Evolutionary conservation across 1,140 invertebrate genomes (phyloP).

Genomic region (Rhyzopertha dominica): DNA sequence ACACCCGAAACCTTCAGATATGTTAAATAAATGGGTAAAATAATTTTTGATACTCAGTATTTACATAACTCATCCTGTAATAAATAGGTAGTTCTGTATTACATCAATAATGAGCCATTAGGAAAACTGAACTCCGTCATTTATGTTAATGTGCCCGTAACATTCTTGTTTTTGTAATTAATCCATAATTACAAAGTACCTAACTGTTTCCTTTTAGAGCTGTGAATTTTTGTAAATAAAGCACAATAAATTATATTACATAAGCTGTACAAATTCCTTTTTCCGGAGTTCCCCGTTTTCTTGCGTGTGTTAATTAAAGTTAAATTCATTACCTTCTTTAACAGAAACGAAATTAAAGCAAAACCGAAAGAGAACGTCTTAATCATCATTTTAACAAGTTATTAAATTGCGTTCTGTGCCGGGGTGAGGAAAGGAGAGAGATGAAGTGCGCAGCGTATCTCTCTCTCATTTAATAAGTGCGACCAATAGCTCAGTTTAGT

Average conservation of each 20-base stretch:
- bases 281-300: slow-evolving; percentile 25
- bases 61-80: no score
- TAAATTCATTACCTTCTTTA: slow-evolving; percentile 34
- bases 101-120: no score
- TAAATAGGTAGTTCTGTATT: no score
- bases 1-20: no score
- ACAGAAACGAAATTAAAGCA: slow-evolving; percentile 38
- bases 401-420: slow-evolving; percentile 28
- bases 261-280: slow-evolving; percentile 22
- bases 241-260: slow-evolving; percentile 36
- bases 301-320: slow-evolving; percentile 34
- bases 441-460: no score
- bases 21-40: no score
- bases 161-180: no score
- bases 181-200: no score
- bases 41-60: no score
- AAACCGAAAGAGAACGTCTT: slow-evolving; percentile 36
- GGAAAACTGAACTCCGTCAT: no score
- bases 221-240: slow-evolving; percentile 45
- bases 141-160: no score
- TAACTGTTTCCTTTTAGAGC: slow-evolving; percentile 38
- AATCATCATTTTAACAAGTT: slow-evolving; percentile 39
- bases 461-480: slow-evolving; percentile 42
- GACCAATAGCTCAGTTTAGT: slow-evolving; percentile 42
- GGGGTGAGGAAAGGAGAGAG: no score